Base-by-base conservation (phyloP, 2,113 vertebrate genomes). In the Maylandia zebra region DNA sequence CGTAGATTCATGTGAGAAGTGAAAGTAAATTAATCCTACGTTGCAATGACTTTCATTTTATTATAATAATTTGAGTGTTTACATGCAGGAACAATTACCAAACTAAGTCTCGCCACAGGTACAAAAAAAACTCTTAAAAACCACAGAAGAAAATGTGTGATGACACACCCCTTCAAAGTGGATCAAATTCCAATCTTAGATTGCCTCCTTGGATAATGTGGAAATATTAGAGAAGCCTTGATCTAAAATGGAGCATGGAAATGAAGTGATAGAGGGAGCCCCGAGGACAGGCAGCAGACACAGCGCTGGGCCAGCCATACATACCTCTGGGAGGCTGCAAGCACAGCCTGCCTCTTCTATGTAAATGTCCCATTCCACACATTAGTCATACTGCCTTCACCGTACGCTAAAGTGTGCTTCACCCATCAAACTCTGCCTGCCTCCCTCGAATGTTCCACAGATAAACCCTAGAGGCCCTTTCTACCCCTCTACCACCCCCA, bases 241-340 rank as follows among this genome's bases (percentile, higher is more conserved):
- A 96, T 96, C 95, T 95, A 96, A 96, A 95, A 95, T 95, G 93
- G 94, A 96, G 95, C 95, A 96, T 96, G 95, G 94, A 96, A 96
- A 96, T 96, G 94, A 96, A 95, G 94, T 94, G 94, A 93, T 93
- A 94, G 94, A 92, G 92, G 91, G 91, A 94, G 95, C 95, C 96
- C 95, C 86, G 91, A 95, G 95, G 95, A 95, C 94, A 95, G 92
- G 92, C 94, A 90, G 94, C 93, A 89, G 91, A 94, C 93, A 93
- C 93, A 93, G 90, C 27, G 83, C 93, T 86, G 91, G 93, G 90
- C 92, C 91, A 81, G 86, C 90, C 92, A 83, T 92, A 93, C 91
- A 85, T 94, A 96, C 95, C 95, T 96, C 94, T 94, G 95, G 94
- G 96, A 95, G 92, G 89, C 92, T 90, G 92, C 83, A 34, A 92